Conservation (phyloP, 2,888 invertebrate genomes). For the Ophion slaviceki region DNA sequence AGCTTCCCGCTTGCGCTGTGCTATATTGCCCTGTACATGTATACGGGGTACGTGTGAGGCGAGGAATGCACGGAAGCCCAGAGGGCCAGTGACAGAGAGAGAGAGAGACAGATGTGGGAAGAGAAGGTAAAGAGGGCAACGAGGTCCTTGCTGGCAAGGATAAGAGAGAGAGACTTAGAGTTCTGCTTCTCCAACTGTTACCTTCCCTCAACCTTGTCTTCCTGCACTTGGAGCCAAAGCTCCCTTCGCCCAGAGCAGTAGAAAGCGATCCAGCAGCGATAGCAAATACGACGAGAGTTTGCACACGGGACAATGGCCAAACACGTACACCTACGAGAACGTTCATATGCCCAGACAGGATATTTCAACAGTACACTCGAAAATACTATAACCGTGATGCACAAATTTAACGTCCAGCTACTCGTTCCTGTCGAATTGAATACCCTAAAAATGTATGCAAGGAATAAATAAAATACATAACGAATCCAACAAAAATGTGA, state of each 20-base stretch:
- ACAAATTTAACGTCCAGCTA: not conserved
- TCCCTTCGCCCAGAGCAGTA: constrained; percentile 22
- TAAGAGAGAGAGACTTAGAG: constrained; percentile 45
- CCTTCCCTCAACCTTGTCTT: constrained; percentile 32
- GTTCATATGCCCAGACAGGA: not conserved
- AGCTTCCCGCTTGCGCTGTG: constrained; percentile 46
- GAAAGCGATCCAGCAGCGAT: constrained; percentile 32
- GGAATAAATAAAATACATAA: no score
- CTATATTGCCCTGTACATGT: constrained; percentile 7
- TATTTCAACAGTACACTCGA: not conserved
- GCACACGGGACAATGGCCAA: constrained; percentile 32
- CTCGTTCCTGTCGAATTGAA: no score
- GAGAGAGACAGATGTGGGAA: constrained; percentile 10
- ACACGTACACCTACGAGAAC: constrained; percentile 9
- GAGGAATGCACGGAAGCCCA: constrained; percentile 35
- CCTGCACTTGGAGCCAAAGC: constrained; percentile 19
- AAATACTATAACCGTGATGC: not conserved
- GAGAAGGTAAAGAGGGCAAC: constrained; percentile 36
- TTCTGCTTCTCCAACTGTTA: constrained; percentile 54
- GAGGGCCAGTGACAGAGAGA: constrained; percentile 19
- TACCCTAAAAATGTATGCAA: no score
- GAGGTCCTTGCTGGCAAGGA: constrained; percentile 44
- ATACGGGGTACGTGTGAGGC: constrained; percentile 24
- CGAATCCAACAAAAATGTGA: no score
- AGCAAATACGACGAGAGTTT: constrained; percentile 45